These are phyloP conservation scores for Tipula lateralis DNA, from an alignment of 2,888 invertebrate genomes.

Conservation along the genomic window DNA sequence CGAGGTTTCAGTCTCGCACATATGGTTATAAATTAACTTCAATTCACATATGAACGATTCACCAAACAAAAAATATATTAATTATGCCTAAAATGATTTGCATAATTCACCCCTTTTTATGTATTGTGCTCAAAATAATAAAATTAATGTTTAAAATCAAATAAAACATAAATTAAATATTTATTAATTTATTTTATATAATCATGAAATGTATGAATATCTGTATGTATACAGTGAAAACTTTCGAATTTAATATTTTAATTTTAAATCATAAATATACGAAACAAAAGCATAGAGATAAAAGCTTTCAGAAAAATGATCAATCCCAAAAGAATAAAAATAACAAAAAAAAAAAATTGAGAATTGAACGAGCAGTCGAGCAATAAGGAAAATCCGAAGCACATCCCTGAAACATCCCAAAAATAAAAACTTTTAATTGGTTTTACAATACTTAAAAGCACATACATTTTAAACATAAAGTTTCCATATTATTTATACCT, in stretches of 20 bases:
- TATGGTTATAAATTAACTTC: too few relatives aligned
- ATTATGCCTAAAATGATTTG: slow-evolving; percentile 5
- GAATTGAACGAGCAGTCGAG: too few relatives aligned
- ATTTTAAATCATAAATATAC: neutral
- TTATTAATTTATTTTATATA: neutral
- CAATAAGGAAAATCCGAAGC: neutral
- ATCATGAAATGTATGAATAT: neutral
- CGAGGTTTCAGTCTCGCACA: too few relatives aligned
- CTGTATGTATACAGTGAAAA: neutral
- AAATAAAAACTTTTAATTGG: slow-evolving; percentile 13
- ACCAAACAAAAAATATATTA: neutral
- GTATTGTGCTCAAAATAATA: neutral
- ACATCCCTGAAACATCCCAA: neutral
- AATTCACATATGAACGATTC: neutral
- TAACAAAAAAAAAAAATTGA: too few relatives aligned
- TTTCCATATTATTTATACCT: neutral
- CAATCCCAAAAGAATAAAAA: neutral
- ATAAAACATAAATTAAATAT: neutral
- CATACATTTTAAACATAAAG: neutral
- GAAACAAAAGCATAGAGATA: neutral
- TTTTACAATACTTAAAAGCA: neutral
- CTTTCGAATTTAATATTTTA: neutral
- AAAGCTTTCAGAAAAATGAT: neutral
- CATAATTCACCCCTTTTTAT: neutral
- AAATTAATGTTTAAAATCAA: neutral